A percentile compares a stretch with the other conserved stretches of the same genome.
phyloP scores from a whole-genome alignment of 2,113 vertebrate species.

The Lagopus muta region DNA sequence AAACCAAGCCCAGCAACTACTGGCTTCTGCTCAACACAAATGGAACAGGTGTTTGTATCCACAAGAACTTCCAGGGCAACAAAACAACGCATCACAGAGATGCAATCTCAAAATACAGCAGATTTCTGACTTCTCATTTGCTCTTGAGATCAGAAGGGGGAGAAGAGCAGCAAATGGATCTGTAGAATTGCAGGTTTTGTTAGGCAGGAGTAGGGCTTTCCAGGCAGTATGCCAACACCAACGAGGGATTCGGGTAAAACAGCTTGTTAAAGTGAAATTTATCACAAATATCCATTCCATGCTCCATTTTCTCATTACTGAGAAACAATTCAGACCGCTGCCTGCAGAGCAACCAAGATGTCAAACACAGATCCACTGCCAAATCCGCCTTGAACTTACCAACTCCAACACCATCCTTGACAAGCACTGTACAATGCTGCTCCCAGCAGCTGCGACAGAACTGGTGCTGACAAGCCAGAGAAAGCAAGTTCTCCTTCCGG shows the following conservation, averaged over 20 bases:
- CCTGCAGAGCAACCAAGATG: neutral
- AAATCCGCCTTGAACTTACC: slow-evolving; percentile 80
- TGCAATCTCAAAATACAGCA: neutral
- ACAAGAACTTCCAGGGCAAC: neutral
- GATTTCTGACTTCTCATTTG: neutral
- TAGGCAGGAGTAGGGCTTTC: neutral
- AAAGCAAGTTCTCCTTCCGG: slow-evolving; percentile 91
- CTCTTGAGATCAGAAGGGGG: neutral
- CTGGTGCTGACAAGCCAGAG: slow-evolving; percentile 96
- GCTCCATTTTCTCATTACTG: neutral
- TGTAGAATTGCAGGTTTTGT: neutral
- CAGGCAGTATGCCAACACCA: neutral
- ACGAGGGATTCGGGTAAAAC: neutral
- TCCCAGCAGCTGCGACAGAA: slow-evolving; percentile 99
- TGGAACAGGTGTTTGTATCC: neutral
- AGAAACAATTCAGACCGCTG: neutral
- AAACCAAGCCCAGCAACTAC: slow-evolving; percentile 1
- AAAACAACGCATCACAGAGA: neutral
- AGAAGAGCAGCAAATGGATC: neutral
- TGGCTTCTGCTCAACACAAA: neutral
- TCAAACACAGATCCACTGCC: neutral
- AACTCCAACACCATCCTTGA: slow-evolving; percentile 96
- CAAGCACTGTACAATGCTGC: slow-evolving; percentile 96
- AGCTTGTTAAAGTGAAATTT: neutral
- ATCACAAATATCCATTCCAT: neutral